A percentile compares a stretch with the other conserved stretches of the same genome.
These are phyloP conservation scores for Drosophila anomelani DNA, from an alignment of 2,888 invertebrate species.

Conservation along the genomic window DNA sequence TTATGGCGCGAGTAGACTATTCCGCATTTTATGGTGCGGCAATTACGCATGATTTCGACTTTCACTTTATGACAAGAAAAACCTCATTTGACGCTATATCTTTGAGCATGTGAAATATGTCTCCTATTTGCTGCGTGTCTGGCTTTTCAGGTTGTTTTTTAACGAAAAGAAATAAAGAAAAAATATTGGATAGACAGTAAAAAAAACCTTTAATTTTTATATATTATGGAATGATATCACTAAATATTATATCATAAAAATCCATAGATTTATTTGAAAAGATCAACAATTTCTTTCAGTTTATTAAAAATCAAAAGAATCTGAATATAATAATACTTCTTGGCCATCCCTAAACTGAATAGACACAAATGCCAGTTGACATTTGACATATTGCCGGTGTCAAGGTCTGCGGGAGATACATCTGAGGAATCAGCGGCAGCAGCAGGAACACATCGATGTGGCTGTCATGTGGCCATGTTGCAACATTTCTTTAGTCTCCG, in stretches of 20 bases:
- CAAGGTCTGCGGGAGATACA: slow-evolving; percentile 24
- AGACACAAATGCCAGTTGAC: slow-evolving; percentile 46
- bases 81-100: slow-evolving; percentile 66
- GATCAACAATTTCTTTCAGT: not conserved
- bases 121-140: slow-evolving; percentile 32
- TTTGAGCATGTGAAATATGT: slow-evolving; percentile 35
- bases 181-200: not conserved
- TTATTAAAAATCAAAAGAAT: not conserved
- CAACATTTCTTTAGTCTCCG: slow-evolving; percentile 53
- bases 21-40: slow-evolving; percentile 68
- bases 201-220: not conserved
- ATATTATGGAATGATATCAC: not conserved
- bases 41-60: slow-evolving; percentile 71
- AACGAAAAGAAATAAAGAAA: no score
- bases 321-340: no score
- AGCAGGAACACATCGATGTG: slow-evolving; percentile 34
- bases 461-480: slow-evolving; percentile 59
- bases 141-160: slow-evolving; percentile 15
- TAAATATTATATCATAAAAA: no score
- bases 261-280: not conserved
- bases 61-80: slow-evolving; percentile 67
- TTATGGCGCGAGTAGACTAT: slow-evolving; percentile 72
- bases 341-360: not conserved
- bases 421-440: slow-evolving; percentile 4
- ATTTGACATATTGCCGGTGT: slow-evolving; percentile 64